Conservation (phyloP, 2,888 invertebrate genomes). For the Harpalus rufipes region DNA sequence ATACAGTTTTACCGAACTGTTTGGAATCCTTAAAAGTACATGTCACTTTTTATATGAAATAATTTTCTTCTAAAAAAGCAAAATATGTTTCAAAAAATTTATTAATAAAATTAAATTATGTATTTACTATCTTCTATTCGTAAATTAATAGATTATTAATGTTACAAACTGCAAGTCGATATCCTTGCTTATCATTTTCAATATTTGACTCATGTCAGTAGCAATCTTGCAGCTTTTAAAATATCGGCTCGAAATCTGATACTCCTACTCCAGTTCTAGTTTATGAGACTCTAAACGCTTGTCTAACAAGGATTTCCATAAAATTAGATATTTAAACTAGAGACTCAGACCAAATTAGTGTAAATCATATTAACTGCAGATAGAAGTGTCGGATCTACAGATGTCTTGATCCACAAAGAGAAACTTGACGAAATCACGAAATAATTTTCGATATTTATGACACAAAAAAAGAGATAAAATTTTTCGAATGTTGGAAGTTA, state of each 20-base stretch:
- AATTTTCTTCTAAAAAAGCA: too few relatives aligned
- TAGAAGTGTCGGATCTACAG: constrained; percentile 32
- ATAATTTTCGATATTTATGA: constrained; percentile 26
- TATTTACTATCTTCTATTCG: too few relatives aligned
- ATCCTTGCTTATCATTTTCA: not conserved
- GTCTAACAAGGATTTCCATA: constrained; percentile 57
- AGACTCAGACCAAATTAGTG: constrained; percentile 50
- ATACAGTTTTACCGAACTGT: too few relatives aligned
- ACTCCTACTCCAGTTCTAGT: constrained; percentile 33
- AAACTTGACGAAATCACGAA: constrained; percentile 24
- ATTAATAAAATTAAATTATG: too few relatives aligned
- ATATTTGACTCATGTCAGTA: not conserved
- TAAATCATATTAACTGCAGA: constrained; percentile 61
- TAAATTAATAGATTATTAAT: too few relatives aligned
- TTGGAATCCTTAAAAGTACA: too few relatives aligned
- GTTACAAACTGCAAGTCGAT: not conserved
- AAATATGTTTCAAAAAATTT: too few relatives aligned
- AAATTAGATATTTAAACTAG: constrained; percentile 49
- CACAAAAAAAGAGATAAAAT: constrained; percentile 2
- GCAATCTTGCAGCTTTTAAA: not conserved
- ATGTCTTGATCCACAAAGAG: constrained; percentile 4
- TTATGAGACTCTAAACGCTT: constrained; percentile 59
- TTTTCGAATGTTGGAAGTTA: constrained; percentile 2
- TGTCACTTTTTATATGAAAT: too few relatives aligned
- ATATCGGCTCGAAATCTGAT: constrained; percentile 55